A percentile compares a stretch with the other conserved stretches of the same genome.
These are phyloP conservation scores for Andrena praecox DNA, from an alignment of 2,888 invertebrate species.

Conservation along the genomic window DNA sequence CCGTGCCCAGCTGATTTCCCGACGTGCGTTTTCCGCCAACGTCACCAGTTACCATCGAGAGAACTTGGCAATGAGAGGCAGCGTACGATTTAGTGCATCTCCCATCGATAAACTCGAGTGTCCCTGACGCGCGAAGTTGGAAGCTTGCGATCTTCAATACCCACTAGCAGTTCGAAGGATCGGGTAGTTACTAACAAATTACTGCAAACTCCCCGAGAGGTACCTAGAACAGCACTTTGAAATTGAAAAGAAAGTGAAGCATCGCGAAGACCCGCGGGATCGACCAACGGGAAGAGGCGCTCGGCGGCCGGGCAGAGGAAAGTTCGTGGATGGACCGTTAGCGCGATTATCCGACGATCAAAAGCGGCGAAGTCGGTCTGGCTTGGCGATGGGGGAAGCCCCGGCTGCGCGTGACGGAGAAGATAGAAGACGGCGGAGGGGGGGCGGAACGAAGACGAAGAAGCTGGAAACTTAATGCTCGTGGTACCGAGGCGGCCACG, in stretches of 20 bases:
- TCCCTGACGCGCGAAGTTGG: conserved; percentile 19
- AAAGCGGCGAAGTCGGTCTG: conserved; percentile 57
- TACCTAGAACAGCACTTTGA: no score
- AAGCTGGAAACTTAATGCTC: conserved; percentile 73
- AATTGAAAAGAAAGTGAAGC: background rate
- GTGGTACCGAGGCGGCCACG: conserved; percentile 66
- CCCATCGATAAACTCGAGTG: conserved; percentile 50
- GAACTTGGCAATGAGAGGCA: conserved; percentile 49
- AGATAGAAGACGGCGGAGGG: conserved; percentile 29
- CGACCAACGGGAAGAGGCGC: conserved; percentile 23
- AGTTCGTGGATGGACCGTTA: conserved; percentile 56
- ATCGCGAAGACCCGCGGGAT: conserved; percentile 15
- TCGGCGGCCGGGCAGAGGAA: conserved; percentile 18
- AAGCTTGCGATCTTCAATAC: background rate
- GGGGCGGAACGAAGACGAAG: conserved; percentile 56
- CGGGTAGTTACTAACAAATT: background rate
- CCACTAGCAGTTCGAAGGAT: background rate
- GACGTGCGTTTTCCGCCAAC: conserved; percentile 61
- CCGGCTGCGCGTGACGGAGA: conserved; percentile 29
- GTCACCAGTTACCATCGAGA: conserved; percentile 64
- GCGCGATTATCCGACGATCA: conserved; percentile 62
- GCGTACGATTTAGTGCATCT: conserved; percentile 56
- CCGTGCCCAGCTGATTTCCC: conserved; percentile 71
- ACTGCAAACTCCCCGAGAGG: no score
- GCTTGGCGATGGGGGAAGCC: conserved; percentile 16